Evolutionary conservation across 2,888 invertebrate genomes (phyloP).

Genomic region (Bhutanitis thaidina): DNA sequence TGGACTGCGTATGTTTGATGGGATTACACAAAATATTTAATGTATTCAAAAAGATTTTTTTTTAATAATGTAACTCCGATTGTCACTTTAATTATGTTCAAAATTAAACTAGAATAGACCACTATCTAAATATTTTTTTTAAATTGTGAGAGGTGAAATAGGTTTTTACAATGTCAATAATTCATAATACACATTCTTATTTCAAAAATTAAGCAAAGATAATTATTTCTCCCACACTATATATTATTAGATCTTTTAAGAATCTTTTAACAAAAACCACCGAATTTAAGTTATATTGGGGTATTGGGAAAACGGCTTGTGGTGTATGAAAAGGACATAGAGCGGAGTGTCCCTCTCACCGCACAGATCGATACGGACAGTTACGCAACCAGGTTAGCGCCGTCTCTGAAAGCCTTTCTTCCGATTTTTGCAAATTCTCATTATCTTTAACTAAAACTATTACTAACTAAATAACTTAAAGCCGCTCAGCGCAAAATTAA

Average conservation of each 20-base stretch:
- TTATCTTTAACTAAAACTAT: constrained; percentile 2
- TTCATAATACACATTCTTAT: too few relatives aligned
- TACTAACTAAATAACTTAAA: background rate
- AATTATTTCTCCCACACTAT: too few relatives aligned
- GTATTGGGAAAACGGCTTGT: constrained; percentile 37
- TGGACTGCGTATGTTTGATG: background rate
- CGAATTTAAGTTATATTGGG: constrained; percentile 5
- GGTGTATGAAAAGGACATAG: constrained; percentile 45
- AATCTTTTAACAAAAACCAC: background rate
- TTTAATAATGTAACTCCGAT: too few relatives aligned
- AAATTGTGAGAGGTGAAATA: too few relatives aligned
- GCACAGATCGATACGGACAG: constrained; percentile 71
- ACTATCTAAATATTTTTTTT: too few relatives aligned
- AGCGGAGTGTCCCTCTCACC: constrained; percentile 54
- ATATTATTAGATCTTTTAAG: background rate
- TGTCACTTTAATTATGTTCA: too few relatives aligned
- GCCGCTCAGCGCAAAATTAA: constrained; percentile 11
- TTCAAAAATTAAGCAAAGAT: too few relatives aligned
- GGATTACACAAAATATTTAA: background rate
- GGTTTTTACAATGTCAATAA: too few relatives aligned
- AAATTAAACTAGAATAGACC: too few relatives aligned
- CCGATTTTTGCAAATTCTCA: background rate
- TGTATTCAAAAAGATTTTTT: background rate
- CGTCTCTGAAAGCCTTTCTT: constrained; percentile 38
- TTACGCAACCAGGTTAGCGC: constrained; percentile 74